Conservation (phyloP, 2,113 vertebrate species). For the Paracanthobrama guichenoti region DNA sequence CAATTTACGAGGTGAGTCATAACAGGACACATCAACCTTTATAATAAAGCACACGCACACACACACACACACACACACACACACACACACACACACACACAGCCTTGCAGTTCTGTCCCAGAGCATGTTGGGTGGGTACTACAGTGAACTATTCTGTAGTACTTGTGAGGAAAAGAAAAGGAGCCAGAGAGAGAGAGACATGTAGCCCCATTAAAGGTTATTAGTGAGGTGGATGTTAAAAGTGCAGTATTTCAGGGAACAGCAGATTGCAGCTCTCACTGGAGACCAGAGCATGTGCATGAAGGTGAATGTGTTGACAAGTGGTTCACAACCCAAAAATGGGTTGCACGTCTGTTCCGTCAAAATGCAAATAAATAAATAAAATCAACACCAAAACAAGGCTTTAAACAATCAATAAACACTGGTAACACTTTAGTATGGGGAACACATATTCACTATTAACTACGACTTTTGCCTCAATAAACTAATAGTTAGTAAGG, state of each 20-base stretch:
- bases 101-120: neutral
- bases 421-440: too few relatives aligned
- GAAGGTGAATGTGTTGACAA: neutral
- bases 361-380: neutral
- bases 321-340: neutral
- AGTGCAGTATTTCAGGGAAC: slow-evolving; percentile 50
- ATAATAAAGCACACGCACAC: slow-evolving; percentile 26
- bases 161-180: neutral
- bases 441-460: too few relatives aligned
- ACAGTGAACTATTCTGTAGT: slow-evolving; percentile 30
- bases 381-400: too few relatives aligned
- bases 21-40: slow-evolving; percentile 28
- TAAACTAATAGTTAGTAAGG: too few relatives aligned
- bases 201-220: slow-evolving; percentile 36
- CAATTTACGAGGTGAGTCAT: slow-evolving; percentile 36
- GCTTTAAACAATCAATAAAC: too few relatives aligned
- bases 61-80: neutral
- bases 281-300: slow-evolving; percentile 7
- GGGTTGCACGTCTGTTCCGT: neutral
- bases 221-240: slow-evolving; percentile 50
- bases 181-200: slow-evolving; percentile 15
- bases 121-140: slow-evolving; percentile 24
- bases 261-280: slow-evolving; percentile 20
- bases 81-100: slow-evolving; percentile 1
- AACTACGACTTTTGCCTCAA: too few relatives aligned